A percentile compares a stretch with the other conserved stretches of the same genome.
These are phyloP conservation scores for Toxotes chatareus DNA, from an alignment of 2,113 vertebrate species.

Conservation along the genomic window DNA sequence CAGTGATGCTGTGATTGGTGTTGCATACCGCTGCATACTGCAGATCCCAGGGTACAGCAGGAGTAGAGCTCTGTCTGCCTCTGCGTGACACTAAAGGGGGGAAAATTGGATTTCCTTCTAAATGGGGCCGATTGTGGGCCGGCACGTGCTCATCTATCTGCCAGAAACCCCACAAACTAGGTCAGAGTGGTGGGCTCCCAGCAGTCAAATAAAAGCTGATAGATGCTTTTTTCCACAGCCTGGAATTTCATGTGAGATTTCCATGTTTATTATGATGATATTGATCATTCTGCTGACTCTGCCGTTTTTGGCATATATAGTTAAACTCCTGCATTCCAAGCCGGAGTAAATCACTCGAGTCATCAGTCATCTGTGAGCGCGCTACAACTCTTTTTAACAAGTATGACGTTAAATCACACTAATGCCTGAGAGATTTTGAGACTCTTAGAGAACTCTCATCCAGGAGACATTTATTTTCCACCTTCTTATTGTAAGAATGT, in stretches of 20 bases:
- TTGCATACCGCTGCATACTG: constrained; percentile 4
- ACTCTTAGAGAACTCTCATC: constrained; percentile 5
- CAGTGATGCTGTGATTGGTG: background rate
- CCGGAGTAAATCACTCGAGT: constrained; percentile 39
- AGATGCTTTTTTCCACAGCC: constrained; percentile 66
- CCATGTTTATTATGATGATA: constrained; percentile 72
- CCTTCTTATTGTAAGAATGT: background rate
- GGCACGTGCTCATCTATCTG: constrained; percentile 55
- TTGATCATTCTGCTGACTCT: constrained; percentile 68
- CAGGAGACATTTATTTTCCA: constrained; percentile 12
- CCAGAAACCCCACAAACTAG: constrained; percentile 72
- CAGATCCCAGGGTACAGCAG: constrained; percentile 11
- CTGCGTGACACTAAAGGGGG: constrained; percentile 22
- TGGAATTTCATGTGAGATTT: constrained; percentile 59
- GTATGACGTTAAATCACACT: constrained; percentile 54
- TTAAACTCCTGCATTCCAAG: constrained; percentile 22
- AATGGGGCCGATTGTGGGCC: constrained; percentile 42
- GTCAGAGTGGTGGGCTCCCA: constrained; percentile 72
- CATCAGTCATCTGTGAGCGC: constrained; percentile 50
- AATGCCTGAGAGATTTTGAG: constrained; percentile 36
- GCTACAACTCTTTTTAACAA: constrained; percentile 42
- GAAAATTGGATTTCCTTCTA: constrained; percentile 33
- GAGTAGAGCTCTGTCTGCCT: background rate
- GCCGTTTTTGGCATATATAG: constrained; percentile 43
- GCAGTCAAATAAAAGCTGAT: constrained; percentile 69